A percentile compares a stretch with the other conserved stretches of the same genome.
These are phyloP conservation scores for Bradysia coprophila DNA, from an alignment of 1,140 invertebrate genomes.

Conservation along the genomic window DNA sequence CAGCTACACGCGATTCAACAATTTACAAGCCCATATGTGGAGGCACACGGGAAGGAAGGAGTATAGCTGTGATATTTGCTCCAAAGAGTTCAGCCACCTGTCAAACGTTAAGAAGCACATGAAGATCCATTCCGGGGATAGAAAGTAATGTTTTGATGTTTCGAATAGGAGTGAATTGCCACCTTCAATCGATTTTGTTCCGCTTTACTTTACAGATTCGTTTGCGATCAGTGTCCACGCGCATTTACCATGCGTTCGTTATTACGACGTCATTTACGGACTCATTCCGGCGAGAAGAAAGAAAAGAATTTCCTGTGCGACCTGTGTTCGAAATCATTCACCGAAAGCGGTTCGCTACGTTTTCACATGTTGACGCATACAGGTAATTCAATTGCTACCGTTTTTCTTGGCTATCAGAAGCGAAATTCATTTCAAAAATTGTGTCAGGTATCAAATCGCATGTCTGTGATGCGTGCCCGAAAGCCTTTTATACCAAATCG, in stretches of 20 bases:
- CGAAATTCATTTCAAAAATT: no score
- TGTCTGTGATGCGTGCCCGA: no score
- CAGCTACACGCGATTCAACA: background rate
- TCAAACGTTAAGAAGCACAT: background rate
- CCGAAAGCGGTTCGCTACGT: no score
- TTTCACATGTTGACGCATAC: no score
- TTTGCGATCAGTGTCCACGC: background rate
- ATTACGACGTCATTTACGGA: background rate
- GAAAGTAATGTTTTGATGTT: background rate
- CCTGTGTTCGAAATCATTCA: no score
- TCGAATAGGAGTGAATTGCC: no score
- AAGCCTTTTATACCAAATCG: no score
- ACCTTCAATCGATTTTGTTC: no score
- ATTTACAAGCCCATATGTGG: background rate
- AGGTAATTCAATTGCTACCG: no score
- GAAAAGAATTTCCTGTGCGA: background rate
- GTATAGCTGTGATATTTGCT: background rate
- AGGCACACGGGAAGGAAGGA: background rate
- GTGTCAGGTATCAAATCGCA: no score
- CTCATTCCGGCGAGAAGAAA: no score
- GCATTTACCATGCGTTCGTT: background rate
- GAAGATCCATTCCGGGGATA: background rate
- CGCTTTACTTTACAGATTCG: background rate
- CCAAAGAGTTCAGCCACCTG: background rate
- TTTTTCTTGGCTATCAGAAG: no score